Percentiles rank a stretch among this genome's conserved stretches.
These are phyloP conservation scores for Cotesia congregata DNA, from an alignment of 2,888 invertebrate species.

Conservation along the genomic window DNA sequence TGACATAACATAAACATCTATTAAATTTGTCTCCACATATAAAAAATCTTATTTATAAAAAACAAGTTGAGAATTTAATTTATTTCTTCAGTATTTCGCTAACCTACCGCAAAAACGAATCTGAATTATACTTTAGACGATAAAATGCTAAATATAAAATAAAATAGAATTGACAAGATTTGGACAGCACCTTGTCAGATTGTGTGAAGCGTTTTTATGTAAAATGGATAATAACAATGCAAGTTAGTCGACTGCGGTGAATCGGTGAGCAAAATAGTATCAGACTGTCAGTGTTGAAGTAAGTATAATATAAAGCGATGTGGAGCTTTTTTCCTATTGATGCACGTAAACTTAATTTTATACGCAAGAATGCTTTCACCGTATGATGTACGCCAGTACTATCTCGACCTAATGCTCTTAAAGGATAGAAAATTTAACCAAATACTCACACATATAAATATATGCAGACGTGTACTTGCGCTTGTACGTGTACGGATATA, in stretches of 20 bases:
- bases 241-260: background rate
- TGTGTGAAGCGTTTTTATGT: background rate
- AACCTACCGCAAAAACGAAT: no score
- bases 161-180: background rate
- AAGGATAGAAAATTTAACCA: background rate
- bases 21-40: background rate
- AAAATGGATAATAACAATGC: background rate
- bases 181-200: background rate
- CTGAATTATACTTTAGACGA: background rate
- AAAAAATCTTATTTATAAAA: background rate
- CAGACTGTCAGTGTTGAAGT: background rate
- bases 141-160: background rate
- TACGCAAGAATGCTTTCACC: background rate
- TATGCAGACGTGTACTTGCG: conserved; percentile 13
- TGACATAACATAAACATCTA: no score
- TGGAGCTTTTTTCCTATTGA: background rate
- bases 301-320: background rate
- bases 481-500: background rate
- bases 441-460: background rate
- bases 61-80: background rate
- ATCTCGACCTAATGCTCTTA: background rate
- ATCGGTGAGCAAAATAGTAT: background rate
- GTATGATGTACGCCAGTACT: background rate
- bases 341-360: background rate
- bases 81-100: no score